phyloP scores from a whole-genome alignment of 2,888 invertebrate genomes.

The Polia nebulosa region DNA sequence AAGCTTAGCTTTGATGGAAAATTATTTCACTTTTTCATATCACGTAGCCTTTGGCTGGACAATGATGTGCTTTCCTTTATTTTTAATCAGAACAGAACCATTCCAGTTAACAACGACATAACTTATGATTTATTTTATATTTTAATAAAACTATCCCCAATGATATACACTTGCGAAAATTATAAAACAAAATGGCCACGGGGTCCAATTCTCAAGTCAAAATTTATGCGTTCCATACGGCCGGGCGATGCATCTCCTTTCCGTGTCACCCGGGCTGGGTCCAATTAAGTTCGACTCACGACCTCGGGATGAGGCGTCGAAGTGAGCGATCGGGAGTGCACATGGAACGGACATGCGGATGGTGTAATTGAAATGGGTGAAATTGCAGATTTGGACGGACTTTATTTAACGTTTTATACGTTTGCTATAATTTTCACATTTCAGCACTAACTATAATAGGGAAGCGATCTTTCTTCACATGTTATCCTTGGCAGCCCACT shows the following conservation, averaged over 20 bases:
- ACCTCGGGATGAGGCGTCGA: conserved; percentile 80
- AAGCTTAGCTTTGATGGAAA: too few relatives aligned
- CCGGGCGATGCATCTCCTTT: conserved; percentile 89
- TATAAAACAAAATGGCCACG: conserved; percentile 82
- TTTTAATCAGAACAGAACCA: conserved; percentile 24
- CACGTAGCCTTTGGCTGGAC: too few relatives aligned
- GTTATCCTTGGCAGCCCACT: too few relatives aligned
- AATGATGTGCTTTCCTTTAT: not conserved
- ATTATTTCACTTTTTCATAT: too few relatives aligned
- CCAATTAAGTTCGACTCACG: conserved; percentile 91
- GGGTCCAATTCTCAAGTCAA: conserved; percentile 81
- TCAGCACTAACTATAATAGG: not conserved
- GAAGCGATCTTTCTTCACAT: too few relatives aligned
- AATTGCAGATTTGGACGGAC: conserved; percentile 3
- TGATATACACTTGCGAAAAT: conserved; percentile 71
- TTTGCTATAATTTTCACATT: not conserved
- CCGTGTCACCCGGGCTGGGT: conserved; percentile 89
- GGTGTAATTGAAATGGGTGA: conserved; percentile 37
- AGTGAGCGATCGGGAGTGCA: conserved; percentile 63
- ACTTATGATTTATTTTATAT: conserved; percentile 66
- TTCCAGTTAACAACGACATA: conserved; percentile 42
- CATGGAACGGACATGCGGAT: conserved; percentile 15
- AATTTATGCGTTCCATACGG: conserved; percentile 89
- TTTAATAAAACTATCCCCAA: conserved; percentile 61
- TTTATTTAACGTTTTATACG: not conserved